Base-by-base conservation (phyloP, 2,113 vertebrate genomes). In the Paralichthys olivaceus region DNA sequence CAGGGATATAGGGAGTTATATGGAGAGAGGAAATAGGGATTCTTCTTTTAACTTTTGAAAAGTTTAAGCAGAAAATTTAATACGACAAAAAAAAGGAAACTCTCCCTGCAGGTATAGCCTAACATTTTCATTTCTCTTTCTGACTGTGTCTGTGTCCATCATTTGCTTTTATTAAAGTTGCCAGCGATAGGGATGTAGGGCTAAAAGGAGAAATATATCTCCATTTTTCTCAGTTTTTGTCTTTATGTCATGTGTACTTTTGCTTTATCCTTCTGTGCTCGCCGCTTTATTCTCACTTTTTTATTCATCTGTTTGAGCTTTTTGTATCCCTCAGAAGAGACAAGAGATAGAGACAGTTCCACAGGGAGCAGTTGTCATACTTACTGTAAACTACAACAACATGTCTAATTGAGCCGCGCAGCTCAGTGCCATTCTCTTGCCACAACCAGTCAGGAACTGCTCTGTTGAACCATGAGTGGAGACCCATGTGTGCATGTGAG, bases 401-500 rank as follows among this genome's bases (percentile, higher is more conserved):
- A 69, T 75, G 45, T 90, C 56, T 90, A 90, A 93, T 87, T 89
- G 86, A 92, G 83, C 69, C 62, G 49, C 43, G 45, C 73, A 75
- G 71, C 80, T 85, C 66, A 69, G 69, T 77, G 64, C 64, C 56
- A 47, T 71, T 53, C 47, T 59, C 45, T 77, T 80, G 69, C 87
- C 75, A 85, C 73, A 85, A 58, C 58, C 45, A 69, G 69, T 75
- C 76, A 84, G 84, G 51, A 84, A 55, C 51, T 62, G 64, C 74
- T 90, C 54, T 66, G 25, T 70, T 79, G 29, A 72, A 70, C 47
- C 65, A 64, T 75, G 64, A 84, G 59, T 51, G 70, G 40, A 76
- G 59, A 69, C 79, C 65, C 5, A 17, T 70, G 65, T 45, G 25
- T 37, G 26, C 53, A 56, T 43, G 65, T 69, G 61, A 13, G 20